A percentile compares a stretch with the other conserved stretches of the same genome.
phyloP scores from a whole-genome alignment of 37 sponge, comb jelly and placozoan genomes.

The Geodia barretti region DNA sequence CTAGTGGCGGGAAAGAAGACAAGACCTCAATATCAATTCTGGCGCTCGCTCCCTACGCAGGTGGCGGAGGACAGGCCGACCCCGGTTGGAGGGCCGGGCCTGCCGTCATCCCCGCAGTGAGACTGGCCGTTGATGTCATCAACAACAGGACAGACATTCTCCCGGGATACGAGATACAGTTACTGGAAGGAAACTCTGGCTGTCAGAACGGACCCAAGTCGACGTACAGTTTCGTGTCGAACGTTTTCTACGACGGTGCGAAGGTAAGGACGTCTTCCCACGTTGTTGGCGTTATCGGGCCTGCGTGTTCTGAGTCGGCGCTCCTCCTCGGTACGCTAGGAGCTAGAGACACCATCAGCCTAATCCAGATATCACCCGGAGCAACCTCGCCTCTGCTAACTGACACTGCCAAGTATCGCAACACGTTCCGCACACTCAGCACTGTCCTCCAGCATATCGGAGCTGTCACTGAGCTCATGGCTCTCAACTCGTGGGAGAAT shows the following conservation, averaged over 20 bases:
- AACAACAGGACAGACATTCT: neutral
- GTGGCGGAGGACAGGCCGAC: neutral
- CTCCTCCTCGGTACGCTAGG: neutral
- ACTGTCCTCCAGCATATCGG: neutral
- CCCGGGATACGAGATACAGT: neutral
- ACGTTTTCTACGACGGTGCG: neutral
- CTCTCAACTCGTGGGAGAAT: neutral
- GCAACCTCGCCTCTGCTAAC: slow-evolving; percentile 2
- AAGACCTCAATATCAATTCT: neutral
- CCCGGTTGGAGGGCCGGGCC: neutral
- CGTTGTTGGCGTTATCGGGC: slow-evolving; percentile 8
- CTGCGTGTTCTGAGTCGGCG: slow-evolving; percentile 2
- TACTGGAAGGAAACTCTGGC: slow-evolving; percentile 1
- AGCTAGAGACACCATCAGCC: neutral
- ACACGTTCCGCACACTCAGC: neutral
- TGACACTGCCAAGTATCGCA: neutral
- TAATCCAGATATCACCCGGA: neutral
- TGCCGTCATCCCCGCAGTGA: neutral
- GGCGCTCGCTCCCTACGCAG: slow-evolving; percentile 22
- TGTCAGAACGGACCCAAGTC: neutral
- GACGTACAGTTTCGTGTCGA: neutral
- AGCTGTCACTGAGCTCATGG: neutral
- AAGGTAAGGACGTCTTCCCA: neutral
- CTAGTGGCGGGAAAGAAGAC: no score
- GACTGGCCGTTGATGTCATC: neutral